Base-by-base conservation (phyloP, 2,888 invertebrate species). In the Mimachlamys varia region DNA sequence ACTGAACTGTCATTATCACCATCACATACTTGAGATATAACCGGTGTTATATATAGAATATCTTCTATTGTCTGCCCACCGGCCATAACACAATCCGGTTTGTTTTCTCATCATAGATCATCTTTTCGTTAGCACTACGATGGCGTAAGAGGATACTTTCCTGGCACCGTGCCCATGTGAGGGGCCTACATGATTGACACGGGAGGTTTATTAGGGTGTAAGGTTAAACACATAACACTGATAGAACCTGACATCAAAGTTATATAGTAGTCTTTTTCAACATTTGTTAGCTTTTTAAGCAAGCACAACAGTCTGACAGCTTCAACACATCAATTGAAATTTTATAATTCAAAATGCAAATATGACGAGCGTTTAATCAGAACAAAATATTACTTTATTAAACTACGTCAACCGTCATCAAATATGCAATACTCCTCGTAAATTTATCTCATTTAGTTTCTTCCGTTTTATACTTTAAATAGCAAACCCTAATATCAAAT, bases 191-290 rank as follows among this genome's bases (percentile, higher is more conserved):
- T 76, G 76, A 76, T 76, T 76, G 33, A 76, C 76, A 76, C 13
- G 76, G 13, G 27, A 76, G 33, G 76, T 76, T 76, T 76, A 76
- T 76, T 4, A 33, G 33, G 76, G 1, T 76, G 76, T 76, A 76
- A 76, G 76, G 76, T 76, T 76, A 76, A 76, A 76, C 22, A 76
- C 76, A 33, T 27, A 76, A 76, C 27, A 76, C 33, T 33, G 76
- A 27, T 33, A 76, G 33, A 27, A 33, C 76, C 76, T 33, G 27
- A 76, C 76, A 76, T 76, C 76, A 76, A 33, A 27, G 76, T 33
- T 33, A 76, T 76, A 76, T 76, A 33, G 27, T 76, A 76, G 76
- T 76, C 27, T 12, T 33, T 10, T 76, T 76, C 76, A 76, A 76
- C 33, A 33, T 76, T 76, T 27, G 76, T 33, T 27, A 27, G 22